Conservation (phyloP, 2,888 invertebrate genomes). For the Strigamia maritima region DNA sequence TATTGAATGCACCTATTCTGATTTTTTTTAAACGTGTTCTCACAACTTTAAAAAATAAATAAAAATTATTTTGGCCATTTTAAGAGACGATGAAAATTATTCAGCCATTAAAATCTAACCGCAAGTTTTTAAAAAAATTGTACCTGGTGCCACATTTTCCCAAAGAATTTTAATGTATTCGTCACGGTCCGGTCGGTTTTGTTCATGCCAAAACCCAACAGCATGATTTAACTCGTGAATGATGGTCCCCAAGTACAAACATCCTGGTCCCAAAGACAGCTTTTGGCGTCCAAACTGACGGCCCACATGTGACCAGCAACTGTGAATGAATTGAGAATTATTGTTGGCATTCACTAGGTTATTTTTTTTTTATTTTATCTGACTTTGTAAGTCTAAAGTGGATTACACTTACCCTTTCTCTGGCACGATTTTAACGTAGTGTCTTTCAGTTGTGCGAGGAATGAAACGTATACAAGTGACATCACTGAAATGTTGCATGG, state of each 20-base stretch:
- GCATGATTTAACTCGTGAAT: slow-evolving; percentile 57
- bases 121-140: too few relatives aligned
- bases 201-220: slow-evolving; percentile 57
- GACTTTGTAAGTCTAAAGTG: too few relatives aligned
- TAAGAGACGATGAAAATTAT: too few relatives aligned
- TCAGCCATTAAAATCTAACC: too few relatives aligned
- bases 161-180: slow-evolving; percentile 52
- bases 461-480: neutral
- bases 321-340: too few relatives aligned
- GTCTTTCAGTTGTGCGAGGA: neutral
- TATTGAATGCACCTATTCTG: too few relatives aligned
- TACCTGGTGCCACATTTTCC: slow-evolving; percentile 51
- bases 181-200: slow-evolving; percentile 55
- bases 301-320: slow-evolving; percentile 58
- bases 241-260: slow-evolving; percentile 54
- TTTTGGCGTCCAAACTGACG: slow-evolving; percentile 56
- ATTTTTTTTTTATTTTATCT: too few relatives aligned
- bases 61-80: too few relatives aligned
- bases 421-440: neutral
- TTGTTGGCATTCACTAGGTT: too few relatives aligned
- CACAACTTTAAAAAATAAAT: too few relatives aligned
- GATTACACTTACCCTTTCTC: neutral
- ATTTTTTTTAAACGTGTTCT: too few relatives aligned
- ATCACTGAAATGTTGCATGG: neutral
- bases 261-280: slow-evolving; percentile 54